These are phyloP conservation scores for Pristionchus fissidentatus DNA, from an alignment of 2,888 invertebrate species.

Conservation along the genomic window DNA sequence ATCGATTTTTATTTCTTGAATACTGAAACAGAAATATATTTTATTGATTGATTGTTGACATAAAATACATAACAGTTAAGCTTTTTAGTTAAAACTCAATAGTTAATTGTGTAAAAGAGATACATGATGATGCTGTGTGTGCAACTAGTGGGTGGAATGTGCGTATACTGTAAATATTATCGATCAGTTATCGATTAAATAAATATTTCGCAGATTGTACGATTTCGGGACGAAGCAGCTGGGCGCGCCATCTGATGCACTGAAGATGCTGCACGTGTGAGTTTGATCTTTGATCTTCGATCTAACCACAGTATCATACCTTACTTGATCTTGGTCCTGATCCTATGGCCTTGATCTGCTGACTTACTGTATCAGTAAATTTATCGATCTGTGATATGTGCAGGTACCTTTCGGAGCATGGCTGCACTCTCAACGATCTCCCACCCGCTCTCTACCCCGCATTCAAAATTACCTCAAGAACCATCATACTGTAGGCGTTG, in stretches of 20 bases:
- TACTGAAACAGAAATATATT: neutral
- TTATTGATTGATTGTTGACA: neutral
- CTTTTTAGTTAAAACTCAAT: too few relatives aligned
- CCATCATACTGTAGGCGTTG: neutral
- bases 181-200: neutral
- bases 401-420: constrained; percentile 60
- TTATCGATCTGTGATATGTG: constrained; percentile 49
- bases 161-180: too few relatives aligned
- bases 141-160: too few relatives aligned
- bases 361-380: neutral
- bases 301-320: neutral
- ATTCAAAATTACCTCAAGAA: constrained; percentile 48
- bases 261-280: constrained; percentile 45
- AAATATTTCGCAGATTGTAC: constrained; percentile 46
- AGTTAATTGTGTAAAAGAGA: too few relatives aligned
- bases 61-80: too few relatives aligned
- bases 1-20: neutral
- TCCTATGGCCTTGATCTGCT: constrained; percentile 39
- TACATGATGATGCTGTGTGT: too few relatives aligned
- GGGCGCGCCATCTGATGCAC: constrained; percentile 49
- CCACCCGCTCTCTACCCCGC: constrained; percentile 58
- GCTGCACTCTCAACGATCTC: constrained; percentile 59
- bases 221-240: constrained; percentile 49
- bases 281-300: neutral
- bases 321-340: neutral